A percentile compares a stretch with the other conserved stretches of the same genome.
These are phyloP conservation scores for Tenthredo mesomela DNA, from an alignment of 2,888 invertebrate species.

Conservation along the genomic window DNA sequence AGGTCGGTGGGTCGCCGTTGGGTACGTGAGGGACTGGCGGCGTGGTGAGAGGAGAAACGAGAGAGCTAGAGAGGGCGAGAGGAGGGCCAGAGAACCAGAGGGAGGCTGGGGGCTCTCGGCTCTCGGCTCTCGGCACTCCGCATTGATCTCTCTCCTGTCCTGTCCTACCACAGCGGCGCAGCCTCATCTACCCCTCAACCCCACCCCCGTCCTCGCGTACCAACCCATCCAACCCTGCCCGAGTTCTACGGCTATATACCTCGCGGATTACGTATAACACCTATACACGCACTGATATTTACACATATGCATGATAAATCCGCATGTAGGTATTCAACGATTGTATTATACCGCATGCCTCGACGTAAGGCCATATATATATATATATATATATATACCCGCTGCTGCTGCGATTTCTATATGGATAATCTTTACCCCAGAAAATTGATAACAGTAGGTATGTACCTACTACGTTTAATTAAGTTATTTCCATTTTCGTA, in stretches of 20 bases:
- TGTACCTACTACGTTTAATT: too few relatives aligned
- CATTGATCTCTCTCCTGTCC: constrained; percentile 63
- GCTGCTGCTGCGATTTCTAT: constrained; percentile 6
- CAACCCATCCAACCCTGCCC: constrained; percentile 12
- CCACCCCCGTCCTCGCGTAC: constrained; percentile 7
- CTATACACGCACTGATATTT: constrained; percentile 16
- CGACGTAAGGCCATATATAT: background rate
- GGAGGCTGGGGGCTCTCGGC: constrained; percentile 42
- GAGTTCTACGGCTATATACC: constrained; percentile 31
- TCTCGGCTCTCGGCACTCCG: constrained; percentile 67
- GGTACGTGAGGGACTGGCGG: constrained; percentile 54
- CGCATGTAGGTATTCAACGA: background rate
- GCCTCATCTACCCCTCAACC: constrained; percentile 52
- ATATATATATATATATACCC: too few relatives aligned
- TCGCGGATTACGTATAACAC: constrained; percentile 51
- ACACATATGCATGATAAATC: constrained; percentile 2
- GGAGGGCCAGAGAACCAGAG: constrained; percentile 48
- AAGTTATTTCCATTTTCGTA: background rate
- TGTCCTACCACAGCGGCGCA: constrained; percentile 53
- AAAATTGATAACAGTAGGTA: background rate
- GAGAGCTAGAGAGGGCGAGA: constrained; percentile 49
- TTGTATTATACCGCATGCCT: background rate
- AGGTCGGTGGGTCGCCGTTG: constrained; percentile 43
- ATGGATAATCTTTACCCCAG: background rate
- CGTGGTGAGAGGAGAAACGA: constrained; percentile 46